Percentiles rank a stretch among this genome's conserved stretches.
These are phyloP conservation scores for Pavo muticus DNA, from an alignment of 2,113 vertebrate genomes.

Conservation along the genomic window DNA sequence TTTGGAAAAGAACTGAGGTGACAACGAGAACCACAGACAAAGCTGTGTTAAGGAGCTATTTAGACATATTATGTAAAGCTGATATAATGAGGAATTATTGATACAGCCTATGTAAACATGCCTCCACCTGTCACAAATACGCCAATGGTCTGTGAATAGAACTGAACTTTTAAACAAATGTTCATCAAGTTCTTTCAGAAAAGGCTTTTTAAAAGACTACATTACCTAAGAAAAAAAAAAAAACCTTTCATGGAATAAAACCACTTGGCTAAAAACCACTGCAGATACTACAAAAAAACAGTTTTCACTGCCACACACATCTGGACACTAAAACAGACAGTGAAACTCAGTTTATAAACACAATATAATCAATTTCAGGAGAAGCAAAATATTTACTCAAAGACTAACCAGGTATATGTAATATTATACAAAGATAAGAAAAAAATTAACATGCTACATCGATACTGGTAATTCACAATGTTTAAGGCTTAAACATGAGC, in stretches of 20 bases:
- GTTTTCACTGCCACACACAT: neutral
- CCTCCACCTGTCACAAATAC: neutral
- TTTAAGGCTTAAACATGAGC: neutral
- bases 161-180: neutral
- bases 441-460: neutral
- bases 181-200: neutral
- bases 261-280: neutral
- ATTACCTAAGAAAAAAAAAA: neutral
- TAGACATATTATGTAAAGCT: neutral
- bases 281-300: neutral
- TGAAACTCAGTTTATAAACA: neutral
- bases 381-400: neutral
- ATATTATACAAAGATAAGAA: neutral
- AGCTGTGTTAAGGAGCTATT: neutral
- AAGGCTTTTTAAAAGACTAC: neutral
- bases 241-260: neutral
- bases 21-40: neutral
- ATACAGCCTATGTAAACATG: neutral
- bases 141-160: neutral
- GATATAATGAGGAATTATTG: neutral
- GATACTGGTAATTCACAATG: neutral
- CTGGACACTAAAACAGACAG: neutral
- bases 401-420: accelerated
- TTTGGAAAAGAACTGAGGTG: neutral
- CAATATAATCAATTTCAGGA: neutral